Evolutionary conservation across 2,113 vertebrate genomes (phyloP), one percentile per base, ranked within the genome.

Genomic region (Collichthys lucidus): DNA sequence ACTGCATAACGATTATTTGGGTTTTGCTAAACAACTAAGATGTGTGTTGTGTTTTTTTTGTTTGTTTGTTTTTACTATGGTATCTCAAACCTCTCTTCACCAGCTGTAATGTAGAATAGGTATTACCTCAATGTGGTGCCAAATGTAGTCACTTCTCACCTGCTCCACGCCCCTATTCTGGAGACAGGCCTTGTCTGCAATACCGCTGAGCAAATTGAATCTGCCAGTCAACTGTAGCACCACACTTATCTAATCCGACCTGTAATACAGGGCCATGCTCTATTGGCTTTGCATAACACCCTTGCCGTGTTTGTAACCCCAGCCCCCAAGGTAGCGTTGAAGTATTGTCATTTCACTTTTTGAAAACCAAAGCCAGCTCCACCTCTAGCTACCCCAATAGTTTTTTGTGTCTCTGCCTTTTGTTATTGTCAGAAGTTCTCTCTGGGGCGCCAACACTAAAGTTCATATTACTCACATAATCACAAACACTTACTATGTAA

Each of bases 141-240:
- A 82, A 86, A 78, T 78, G 76, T 49, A 82, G 77, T 84, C 79
- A 66, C 80, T 86, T 60, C 78, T 84, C 69, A 89, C 77, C 79
- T 80, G 59, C 79, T 80, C 83, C 82, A 79, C 74, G 80, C 64
- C 75, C 61, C 75, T 79, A 73, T 86, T 89, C 80, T 76, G 53
- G 59, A 80, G 83, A 89, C 64, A 68, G 72, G 68, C 26, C 79
- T 78, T 11, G 40, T 82, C 88, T 79, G 80, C 86, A 86, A 77
- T 86, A 84, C 26, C 20, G 80, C 79, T 44, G 46, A 83, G 81
- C 79, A 90, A 92, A 94, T 94, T 91, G 92, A 94, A 94, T 88
- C 86, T 94, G 92, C 80, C 92, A 94, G 87, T 94, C 93, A 94
- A 85, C 67, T 91, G 87, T 87, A 89, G 86, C 56, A 16, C 81